Percentiles rank a stretch among this genome's conserved stretches.
Conservation (phyloP, 1,140 invertebrate species). For the Lepidurus arcticus region DNA sequence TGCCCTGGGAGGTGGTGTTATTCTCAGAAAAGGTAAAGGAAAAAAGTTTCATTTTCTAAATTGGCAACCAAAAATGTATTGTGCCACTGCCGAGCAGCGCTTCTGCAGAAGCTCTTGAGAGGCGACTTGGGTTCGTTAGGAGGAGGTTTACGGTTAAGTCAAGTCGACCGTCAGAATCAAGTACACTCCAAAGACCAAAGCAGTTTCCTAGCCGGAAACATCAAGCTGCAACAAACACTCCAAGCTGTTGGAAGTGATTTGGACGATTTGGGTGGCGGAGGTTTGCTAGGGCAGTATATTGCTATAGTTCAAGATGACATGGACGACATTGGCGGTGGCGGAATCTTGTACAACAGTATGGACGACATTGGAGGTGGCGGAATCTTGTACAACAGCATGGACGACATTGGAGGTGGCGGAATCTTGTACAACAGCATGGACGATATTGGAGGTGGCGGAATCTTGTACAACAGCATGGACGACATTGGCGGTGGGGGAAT, state of each 20-base stretch:
- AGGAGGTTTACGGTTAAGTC: not conserved
- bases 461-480: not conserved
- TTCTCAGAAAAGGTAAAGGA: not conserved
- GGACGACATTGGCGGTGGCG: not conserved
- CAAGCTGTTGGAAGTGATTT: not conserved
- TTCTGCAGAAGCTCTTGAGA: not conserved
- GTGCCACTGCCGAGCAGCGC: too few species aligned
- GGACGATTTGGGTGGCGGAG: not conserved
- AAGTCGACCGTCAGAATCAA: not conserved
- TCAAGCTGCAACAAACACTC: not conserved
- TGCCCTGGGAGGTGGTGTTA: not conserved
- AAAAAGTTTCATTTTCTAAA: not conserved
- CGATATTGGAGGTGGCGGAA: not conserved
- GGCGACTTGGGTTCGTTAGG: not conserved
- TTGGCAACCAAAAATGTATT: too few species aligned
- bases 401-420: not conserved
- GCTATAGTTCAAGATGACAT: not conserved
- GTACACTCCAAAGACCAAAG: not conserved
- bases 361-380: too few species aligned
- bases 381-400: not conserved
- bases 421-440: not conserved
- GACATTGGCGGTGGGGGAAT: not conserved
- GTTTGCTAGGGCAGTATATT: not conserved
- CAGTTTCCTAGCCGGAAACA: not conserved
- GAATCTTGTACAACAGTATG: not conserved